These are phyloP conservation scores for Anoplopoma fimbria DNA, from an alignment of 2,113 vertebrate genomes.

Conservation along the genomic window DNA sequence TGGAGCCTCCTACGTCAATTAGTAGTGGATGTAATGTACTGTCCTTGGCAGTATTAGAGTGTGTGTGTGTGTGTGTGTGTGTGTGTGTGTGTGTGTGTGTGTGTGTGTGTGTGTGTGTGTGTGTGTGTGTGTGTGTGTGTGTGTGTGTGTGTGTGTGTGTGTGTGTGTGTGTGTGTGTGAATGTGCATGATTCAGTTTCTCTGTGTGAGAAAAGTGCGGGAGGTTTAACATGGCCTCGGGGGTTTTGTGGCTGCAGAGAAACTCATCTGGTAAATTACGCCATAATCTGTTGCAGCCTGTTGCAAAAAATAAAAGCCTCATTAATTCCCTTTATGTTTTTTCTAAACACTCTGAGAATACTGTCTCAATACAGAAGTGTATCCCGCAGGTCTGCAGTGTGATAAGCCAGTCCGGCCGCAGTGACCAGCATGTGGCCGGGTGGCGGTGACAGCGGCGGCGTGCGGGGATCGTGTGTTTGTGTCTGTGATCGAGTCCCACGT, in stretches of 20 bases:
- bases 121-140: slow-evolving; percentile 23
- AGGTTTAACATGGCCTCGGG: slow-evolving; percentile 65
- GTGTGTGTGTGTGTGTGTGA: slow-evolving; percentile 20
- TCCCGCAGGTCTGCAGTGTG: slow-evolving; percentile 20
- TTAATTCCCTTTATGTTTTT: slow-evolving; percentile 49
- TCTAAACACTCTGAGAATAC: slow-evolving; percentile 15
- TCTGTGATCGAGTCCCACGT: slow-evolving; percentile 72
- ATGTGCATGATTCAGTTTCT: slow-evolving; percentile 49
- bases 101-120: slow-evolving; percentile 15
- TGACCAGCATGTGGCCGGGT: slow-evolving; percentile 71
- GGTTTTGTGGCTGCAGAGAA: slow-evolving; percentile 61
- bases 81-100: slow-evolving; percentile 31
- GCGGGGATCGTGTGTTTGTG: slow-evolving; percentile 65
- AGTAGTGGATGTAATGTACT: slow-evolving; percentile 69
- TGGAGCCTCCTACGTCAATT: slow-evolving; percentile 68
- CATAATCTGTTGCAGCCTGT: slow-evolving; percentile 73
- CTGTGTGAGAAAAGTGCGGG: slow-evolving; percentile 65
- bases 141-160: slow-evolving; percentile 10
- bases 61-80: slow-evolving; percentile 13
- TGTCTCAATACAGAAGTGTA: background rate
- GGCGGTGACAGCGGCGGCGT: slow-evolving; percentile 62
- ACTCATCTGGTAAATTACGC: slow-evolving; percentile 66
- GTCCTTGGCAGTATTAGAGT: slow-evolving; percentile 48
- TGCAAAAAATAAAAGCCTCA: slow-evolving; percentile 34
- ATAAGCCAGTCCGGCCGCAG: slow-evolving; percentile 70